Conservation (phyloP, 2,888 invertebrate species). For the Acheta domesticus region DNA sequence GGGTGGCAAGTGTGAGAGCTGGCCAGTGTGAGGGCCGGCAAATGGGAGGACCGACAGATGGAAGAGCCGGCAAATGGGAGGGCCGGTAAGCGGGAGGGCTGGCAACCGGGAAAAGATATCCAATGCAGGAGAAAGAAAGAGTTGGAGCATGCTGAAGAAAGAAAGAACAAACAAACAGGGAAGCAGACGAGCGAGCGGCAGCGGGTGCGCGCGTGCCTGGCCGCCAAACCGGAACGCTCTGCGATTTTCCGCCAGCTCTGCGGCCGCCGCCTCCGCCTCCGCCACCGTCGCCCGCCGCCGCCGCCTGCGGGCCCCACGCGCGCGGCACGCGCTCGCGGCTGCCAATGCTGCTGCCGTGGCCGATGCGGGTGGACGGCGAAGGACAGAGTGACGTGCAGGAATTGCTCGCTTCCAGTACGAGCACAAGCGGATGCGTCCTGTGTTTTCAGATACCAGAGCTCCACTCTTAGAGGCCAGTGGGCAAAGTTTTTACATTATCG, state of each 20-base stretch:
- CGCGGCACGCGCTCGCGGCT: background rate
- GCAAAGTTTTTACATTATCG: too few relatives aligned
- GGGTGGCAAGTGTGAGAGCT: too few relatives aligned
- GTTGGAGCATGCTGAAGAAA: background rate
- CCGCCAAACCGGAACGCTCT: slow-evolving; percentile 1
- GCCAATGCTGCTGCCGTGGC: background rate
- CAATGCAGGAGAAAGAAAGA: background rate
- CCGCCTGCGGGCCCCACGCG: background rate
- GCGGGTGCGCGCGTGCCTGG: background rate
- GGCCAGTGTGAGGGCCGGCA: too few relatives aligned
- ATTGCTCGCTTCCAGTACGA: too few relatives aligned
- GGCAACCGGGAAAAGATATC: too few relatives aligned
- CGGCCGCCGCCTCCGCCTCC: background rate
- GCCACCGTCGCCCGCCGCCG: background rate
- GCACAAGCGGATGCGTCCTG: too few relatives aligned
- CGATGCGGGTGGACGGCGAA: background rate
- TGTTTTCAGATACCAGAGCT: too few relatives aligned
- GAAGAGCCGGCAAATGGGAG: too few relatives aligned
- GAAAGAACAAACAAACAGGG: background rate
- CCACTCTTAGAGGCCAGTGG: too few relatives aligned
- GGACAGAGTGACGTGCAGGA: too few relatives aligned
- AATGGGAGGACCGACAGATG: too few relatives aligned
- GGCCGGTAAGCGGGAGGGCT: too few relatives aligned
- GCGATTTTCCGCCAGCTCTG: slow-evolving; percentile 1
- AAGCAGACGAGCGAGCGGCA: background rate